A percentile compares a stretch with the other conserved stretches of the same genome.
phyloP scores from a whole-genome alignment of 2,888 invertebrate species.

The Thumatha senex region DNA sequence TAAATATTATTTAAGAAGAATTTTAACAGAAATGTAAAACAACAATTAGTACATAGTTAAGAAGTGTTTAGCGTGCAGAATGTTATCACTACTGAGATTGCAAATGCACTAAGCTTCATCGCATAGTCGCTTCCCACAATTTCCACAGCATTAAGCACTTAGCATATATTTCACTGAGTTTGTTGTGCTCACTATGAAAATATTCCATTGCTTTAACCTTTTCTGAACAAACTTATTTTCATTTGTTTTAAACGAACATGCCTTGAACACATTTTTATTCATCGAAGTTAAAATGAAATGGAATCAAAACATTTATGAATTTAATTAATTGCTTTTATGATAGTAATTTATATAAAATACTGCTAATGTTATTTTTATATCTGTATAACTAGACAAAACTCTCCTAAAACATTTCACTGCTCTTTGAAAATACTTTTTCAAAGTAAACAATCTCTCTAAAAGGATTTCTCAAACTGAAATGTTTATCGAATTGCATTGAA shows the following conservation, averaged over 20 bases:
- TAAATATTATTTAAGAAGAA: no score
- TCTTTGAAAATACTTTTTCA: conserved; percentile 13
- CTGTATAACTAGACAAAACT: not conserved
- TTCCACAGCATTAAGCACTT: conserved; percentile 73
- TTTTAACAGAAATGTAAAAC: not conserved
- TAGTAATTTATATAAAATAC: no score
- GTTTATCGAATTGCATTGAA: conserved; percentile 20
- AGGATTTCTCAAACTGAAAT: conserved; percentile 20
- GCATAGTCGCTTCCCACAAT: conserved; percentile 64
- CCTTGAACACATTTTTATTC: no score
- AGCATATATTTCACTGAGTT: conserved; percentile 73
- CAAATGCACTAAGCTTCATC: conserved; percentile 67
- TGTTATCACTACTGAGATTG: conserved; percentile 30
- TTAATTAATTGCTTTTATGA: no score
- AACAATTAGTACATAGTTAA: no score
- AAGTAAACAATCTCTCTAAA: conserved; percentile 33
- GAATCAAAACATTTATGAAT: no score
- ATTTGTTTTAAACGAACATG: conserved; percentile 19
- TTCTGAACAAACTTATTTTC: conserved; percentile 42
- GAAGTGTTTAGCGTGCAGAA: no score
- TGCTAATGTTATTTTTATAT: no score
- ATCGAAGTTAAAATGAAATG: no score
- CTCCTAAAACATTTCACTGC: conserved; percentile 5
- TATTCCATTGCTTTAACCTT: conserved; percentile 55
- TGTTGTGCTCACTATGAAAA: conserved; percentile 59